Percentiles rank a stretch among this genome's conserved stretches.
Evolutionary conservation across 1,140 invertebrate species (phyloP).

Genomic region (Bombus pascuorum): DNA sequence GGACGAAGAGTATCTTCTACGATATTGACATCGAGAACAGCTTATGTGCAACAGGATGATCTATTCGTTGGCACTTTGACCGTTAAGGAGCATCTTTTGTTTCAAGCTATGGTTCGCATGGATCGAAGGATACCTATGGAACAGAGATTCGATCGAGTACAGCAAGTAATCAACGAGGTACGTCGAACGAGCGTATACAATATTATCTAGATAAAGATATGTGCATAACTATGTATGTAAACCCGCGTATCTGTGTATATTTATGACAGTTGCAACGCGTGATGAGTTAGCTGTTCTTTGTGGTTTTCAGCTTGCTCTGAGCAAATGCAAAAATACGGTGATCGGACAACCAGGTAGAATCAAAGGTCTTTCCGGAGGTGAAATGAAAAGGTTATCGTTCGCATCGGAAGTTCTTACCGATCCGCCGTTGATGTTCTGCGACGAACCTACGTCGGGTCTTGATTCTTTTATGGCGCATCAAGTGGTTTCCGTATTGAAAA

Average conservation of each 20-base stretch:
- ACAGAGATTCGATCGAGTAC: slow-evolving; percentile 91
- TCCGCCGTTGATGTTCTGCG: slow-evolving; percentile 97
- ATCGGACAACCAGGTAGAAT: slow-evolving; percentile 93
- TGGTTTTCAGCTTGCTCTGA: slow-evolving; percentile 87
- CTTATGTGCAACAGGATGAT: slow-evolving; percentile 98
- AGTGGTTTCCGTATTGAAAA: slow-evolving; percentile 92
- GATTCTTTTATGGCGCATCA: slow-evolving; percentile 95
- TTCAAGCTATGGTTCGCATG: slow-evolving; percentile 96
- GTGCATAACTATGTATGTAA: neutral
- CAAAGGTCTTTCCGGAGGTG: slow-evolving; percentile 97
- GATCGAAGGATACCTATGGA: slow-evolving; percentile 89
- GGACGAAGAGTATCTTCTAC: slow-evolving; percentile 87
- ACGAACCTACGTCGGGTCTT: slow-evolving; percentile 96
- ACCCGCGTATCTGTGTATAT: too few relatives aligned
- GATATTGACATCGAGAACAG: slow-evolving; percentile 90
- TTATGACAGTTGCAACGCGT: too few relatives aligned
- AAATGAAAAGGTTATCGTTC: slow-evolving; percentile 97
- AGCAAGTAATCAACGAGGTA: slow-evolving; percentile 95
- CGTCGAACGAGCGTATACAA: slow-evolving; percentile 15
- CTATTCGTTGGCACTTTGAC: slow-evolving; percentile 97
- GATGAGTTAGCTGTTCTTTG: neutral
- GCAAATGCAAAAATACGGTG: slow-evolving; percentile 93
- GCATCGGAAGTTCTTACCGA: slow-evolving; percentile 97
- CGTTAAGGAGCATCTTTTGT: slow-evolving; percentile 94
- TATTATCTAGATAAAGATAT: too few relatives aligned